Evolutionary conservation across 2,888 invertebrate genomes (phyloP).

Genomic region (Papilio gigon): DNA sequence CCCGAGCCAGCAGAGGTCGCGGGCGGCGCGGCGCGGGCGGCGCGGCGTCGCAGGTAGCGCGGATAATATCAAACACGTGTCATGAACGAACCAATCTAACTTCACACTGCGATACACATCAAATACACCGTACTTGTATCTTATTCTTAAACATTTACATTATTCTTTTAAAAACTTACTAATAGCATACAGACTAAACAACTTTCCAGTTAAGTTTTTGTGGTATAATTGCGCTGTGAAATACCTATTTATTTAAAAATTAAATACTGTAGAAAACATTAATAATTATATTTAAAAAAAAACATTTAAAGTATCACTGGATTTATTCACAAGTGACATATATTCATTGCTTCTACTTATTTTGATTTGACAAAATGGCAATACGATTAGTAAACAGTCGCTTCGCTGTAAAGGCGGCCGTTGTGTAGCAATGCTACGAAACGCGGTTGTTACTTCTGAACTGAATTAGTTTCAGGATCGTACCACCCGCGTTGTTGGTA

Average conservation of each 20-base stretch:
- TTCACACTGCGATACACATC: constrained; percentile 36
- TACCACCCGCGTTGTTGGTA: neutral
- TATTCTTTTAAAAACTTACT: too few relatives aligned
- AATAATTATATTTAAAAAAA: neutral
- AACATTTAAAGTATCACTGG: too few relatives aligned
- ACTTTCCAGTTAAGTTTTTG: too few relatives aligned
- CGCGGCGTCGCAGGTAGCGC: constrained; percentile 1
- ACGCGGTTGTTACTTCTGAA: constrained; percentile 15
- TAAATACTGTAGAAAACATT: neutral
- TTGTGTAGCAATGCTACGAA: neutral
- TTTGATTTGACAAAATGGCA: too few relatives aligned
- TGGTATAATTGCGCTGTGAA: neutral
- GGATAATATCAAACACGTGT: constrained; percentile 45
- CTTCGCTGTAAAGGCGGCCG: neutral
- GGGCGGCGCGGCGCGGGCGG: neutral
- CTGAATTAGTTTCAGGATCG: constrained; percentile 5
- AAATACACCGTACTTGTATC: neutral
- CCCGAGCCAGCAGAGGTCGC: too few relatives aligned
- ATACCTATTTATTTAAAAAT: neutral
- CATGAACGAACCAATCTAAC: constrained; percentile 51
- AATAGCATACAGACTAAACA: too few relatives aligned
- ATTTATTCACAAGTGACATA: too few relatives aligned
- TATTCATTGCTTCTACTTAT: too few relatives aligned
- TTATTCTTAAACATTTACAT: too few relatives aligned
- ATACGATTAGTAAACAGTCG: neutral